Conservation (phyloP, 92 coral and sea anemone species). For the Porites rus region DNA sequence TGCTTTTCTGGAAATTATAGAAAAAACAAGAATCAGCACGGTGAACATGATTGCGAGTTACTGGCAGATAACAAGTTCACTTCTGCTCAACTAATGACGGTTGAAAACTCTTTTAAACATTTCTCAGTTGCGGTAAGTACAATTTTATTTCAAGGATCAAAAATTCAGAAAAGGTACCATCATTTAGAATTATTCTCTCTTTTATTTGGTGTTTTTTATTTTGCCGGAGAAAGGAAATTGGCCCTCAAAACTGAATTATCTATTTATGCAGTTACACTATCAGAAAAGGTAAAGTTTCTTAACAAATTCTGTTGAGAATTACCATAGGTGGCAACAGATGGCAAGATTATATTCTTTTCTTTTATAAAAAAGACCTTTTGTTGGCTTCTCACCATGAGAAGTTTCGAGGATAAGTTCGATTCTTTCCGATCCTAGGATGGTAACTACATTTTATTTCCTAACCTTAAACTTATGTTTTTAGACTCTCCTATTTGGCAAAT, state of each 20-base stretch:
- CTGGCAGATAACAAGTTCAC: constrained; percentile 1
- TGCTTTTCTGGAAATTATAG: background rate
- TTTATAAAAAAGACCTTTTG: background rate
- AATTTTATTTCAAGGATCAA: background rate
- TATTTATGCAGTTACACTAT: no score
- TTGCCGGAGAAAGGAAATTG: no score
- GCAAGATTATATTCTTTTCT: background rate
- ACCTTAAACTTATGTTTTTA: no score
- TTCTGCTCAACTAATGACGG: background rate
- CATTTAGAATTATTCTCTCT: no score
- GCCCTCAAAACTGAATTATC: no score
- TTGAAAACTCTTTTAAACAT: background rate
- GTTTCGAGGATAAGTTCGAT: background rate
- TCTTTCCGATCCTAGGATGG: background rate
- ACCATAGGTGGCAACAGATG: background rate
- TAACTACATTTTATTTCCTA: no score
- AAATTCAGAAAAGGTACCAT: no score
- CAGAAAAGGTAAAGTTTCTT: no score
- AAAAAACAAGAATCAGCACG: background rate
- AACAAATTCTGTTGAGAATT: no score
- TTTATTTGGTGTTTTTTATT: no score
- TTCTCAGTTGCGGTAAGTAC: constrained; percentile 9
- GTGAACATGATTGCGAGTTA: constrained; percentile 5
- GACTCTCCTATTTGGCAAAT: no score
- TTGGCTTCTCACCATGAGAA: background rate